These are phyloP conservation scores for Dromaius novaehollandiae DNA, from an alignment of 2,113 vertebrate genomes.

Conservation along the genomic window DNA sequence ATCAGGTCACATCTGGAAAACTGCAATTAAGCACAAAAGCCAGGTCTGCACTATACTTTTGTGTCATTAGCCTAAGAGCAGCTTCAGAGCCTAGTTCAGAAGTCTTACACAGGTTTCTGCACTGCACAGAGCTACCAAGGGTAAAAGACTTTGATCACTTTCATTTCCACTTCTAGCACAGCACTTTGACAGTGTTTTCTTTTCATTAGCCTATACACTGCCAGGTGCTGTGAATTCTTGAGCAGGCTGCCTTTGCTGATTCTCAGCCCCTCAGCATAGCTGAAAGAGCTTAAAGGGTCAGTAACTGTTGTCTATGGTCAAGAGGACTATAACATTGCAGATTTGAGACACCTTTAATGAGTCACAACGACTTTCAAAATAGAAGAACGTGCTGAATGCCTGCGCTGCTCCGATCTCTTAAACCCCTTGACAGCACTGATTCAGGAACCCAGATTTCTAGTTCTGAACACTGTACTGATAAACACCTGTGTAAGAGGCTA, in stretches of 20 bases:
- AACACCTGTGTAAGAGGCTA: background rate
- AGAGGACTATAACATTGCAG: background rate
- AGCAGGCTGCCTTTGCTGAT: background rate
- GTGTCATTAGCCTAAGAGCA: background rate
- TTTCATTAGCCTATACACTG: background rate
- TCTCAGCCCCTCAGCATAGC: background rate
- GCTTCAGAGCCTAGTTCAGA: background rate
- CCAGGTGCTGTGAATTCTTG: background rate
- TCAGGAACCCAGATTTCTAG: background rate
- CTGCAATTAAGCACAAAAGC: background rate
- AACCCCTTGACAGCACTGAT: background rate
- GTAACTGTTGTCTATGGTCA: background rate
- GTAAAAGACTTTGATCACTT: background rate
- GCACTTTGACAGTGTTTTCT: background rate
- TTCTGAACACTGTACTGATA: background rate
- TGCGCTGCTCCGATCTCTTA: background rate
- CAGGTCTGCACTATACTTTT: background rate
- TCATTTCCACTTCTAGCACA: background rate
- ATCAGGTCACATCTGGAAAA: no score
- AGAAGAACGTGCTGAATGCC: background rate
- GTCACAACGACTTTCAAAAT: background rate
- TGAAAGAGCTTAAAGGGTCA: background rate
- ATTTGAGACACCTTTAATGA: background rate
- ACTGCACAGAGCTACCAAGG: background rate
- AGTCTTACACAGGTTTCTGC: background rate